phyloP scores from a whole-genome alignment of 2,113 vertebrate genomes.

The Silurus meridionalis region DNA sequence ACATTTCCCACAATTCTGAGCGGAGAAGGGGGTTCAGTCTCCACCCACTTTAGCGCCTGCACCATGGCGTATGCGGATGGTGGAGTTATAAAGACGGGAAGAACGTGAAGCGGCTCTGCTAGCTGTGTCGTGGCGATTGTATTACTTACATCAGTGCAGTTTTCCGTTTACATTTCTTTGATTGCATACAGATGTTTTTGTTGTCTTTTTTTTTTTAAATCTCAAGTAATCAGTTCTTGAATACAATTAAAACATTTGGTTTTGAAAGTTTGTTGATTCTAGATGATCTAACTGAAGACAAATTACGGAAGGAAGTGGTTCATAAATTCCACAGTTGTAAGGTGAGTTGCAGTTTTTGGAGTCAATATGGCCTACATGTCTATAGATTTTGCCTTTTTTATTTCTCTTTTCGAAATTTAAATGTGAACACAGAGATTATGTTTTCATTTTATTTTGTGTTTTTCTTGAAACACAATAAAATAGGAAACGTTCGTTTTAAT shows the following conservation, averaged over 20 bases:
- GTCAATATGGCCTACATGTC: no score
- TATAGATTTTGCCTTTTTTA: no score
- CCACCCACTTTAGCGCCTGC: slow-evolving; percentile 52
- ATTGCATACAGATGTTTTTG: no score
- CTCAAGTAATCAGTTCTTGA: slow-evolving; percentile 3
- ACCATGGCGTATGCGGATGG: slow-evolving; percentile 46
- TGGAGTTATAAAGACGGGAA: neutral
- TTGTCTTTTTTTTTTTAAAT: neutral
- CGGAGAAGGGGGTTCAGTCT: neutral
- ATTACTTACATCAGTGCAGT: neutral
- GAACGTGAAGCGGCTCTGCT: neutral
- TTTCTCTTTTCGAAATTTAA: no score
- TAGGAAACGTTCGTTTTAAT: no score
- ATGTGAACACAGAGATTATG: no score
- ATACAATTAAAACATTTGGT: neutral
- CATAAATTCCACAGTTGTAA: slow-evolving; percentile 30
- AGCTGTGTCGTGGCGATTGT: neutral
- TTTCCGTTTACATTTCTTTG: neutral
- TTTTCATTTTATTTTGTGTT: no score
- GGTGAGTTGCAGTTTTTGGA: slow-evolving; percentile 46
- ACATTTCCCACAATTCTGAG: slow-evolving; percentile 60
- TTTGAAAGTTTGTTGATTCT: slow-evolving; percentile 42
- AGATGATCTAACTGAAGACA: slow-evolving; percentile 1
- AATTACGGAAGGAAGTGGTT: slow-evolving; percentile 47
- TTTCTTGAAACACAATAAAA: no score